Conservation (phyloP, 2,888 invertebrate species). For the Thereva unica region DNA sequence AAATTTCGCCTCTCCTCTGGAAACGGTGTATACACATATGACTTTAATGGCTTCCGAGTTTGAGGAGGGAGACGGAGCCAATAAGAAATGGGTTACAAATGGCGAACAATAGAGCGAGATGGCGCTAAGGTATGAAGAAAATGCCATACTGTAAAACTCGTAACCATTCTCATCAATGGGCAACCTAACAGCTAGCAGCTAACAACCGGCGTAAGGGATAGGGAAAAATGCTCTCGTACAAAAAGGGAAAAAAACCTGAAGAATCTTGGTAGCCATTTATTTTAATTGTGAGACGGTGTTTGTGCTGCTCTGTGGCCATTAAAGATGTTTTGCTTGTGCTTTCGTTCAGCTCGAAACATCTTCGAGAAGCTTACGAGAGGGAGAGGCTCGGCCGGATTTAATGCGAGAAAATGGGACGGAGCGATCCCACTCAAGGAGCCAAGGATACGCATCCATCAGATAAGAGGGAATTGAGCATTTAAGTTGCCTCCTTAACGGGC, state of each 20-base stretch:
- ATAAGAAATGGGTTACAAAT: slow-evolving; percentile 51
- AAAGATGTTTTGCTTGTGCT: slow-evolving; percentile 31
- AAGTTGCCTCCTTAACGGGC: slow-evolving; percentile 31
- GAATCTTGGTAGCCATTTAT: slow-evolving; percentile 31
- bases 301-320: slow-evolving; percentile 29
- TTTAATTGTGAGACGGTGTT: slow-evolving; percentile 33
- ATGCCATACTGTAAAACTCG: not conserved
- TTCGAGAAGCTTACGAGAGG: too few relatives aligned
- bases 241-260: slow-evolving; percentile 1
- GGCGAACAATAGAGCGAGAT: slow-evolving; percentile 11
- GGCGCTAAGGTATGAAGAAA: slow-evolving; percentile 11
- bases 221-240: not conserved
- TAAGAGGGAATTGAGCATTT: slow-evolving; percentile 31
- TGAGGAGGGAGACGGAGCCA: slow-evolving; percentile 58
- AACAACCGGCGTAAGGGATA: not conserved
- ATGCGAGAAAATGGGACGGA: slow-evolving; percentile 8
- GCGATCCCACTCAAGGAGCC: slow-evolving; percentile 14
- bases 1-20: not conserved
- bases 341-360: slow-evolving; percentile 1
- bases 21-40: slow-evolving; percentile 42
- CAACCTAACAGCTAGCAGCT: not conserved
- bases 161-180: slow-evolving; percentile 13
- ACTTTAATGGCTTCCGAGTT: slow-evolving; percentile 59
- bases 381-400: not conserved
- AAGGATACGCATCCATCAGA: slow-evolving; percentile 18